Percentiles rank a stretch among this genome's conserved stretches.
These are phyloP conservation scores for Urocolius indicus DNA, from an alignment of 2,113 vertebrate species.

Conservation along the genomic window DNA sequence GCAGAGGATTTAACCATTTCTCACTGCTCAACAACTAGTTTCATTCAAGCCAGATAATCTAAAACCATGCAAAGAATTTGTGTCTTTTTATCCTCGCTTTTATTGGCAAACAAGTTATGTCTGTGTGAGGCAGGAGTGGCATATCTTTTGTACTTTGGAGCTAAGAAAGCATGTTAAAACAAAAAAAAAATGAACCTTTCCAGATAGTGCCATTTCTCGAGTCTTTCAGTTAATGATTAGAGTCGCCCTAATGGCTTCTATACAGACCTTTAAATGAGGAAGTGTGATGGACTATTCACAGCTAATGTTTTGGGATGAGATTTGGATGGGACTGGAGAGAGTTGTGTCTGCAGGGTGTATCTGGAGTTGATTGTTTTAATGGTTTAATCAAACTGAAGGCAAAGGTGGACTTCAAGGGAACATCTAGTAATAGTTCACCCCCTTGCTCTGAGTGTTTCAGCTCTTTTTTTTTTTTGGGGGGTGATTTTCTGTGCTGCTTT, in stretches of 20 bases:
- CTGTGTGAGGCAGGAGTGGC: neutral
- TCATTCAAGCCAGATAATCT: neutral
- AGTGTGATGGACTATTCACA: neutral
- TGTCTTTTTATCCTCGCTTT: neutral
- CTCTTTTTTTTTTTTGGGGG: neutral
- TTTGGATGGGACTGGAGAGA: neutral
- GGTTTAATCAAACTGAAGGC: neutral
- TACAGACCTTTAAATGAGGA: neutral
- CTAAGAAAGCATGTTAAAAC: neutral
- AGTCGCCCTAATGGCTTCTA: fast-evolving
- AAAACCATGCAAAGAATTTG: neutral
- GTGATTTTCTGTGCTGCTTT: neutral
- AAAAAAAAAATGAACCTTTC: neutral
- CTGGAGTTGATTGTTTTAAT: neutral
- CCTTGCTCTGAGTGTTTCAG: neutral
- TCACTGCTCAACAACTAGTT: neutral
- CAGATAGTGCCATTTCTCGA: neutral
- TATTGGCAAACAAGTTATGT: neutral
- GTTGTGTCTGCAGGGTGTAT: neutral
- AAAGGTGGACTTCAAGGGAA: neutral
- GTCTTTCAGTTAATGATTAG: neutral
- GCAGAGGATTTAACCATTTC: neutral
- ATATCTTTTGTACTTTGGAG: neutral
- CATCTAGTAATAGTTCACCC: neutral
- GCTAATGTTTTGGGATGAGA: neutral